Percentiles rank a stretch among this genome's conserved stretches.
These are phyloP conservation scores for Notechis scutatus DNA, from an alignment of 2,113 vertebrate genomes.

Conservation along the genomic window DNA sequence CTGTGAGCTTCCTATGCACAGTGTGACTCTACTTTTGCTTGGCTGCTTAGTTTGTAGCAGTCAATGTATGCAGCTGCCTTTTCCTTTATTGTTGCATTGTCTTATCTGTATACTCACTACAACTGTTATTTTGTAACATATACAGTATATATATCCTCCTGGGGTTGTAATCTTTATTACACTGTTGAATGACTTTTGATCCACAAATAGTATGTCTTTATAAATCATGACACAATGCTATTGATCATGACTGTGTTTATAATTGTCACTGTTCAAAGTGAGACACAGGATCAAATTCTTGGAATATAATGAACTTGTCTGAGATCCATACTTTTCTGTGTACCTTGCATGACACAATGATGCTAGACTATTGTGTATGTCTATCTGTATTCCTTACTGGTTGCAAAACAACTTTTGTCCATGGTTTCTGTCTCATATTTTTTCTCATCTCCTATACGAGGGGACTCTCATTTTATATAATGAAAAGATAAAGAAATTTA, in stretches of 20 bases:
- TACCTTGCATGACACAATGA: neutral
- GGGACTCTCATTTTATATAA: neutral
- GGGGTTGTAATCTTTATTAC: neutral
- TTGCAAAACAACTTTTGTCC: neutral
- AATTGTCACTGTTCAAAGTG: neutral
- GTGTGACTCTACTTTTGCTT: neutral
- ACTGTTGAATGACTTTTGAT: neutral
- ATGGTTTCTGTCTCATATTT: neutral
- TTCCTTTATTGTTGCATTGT: neutral
- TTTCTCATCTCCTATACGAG: neutral
- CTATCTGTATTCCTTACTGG: neutral
- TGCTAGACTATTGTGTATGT: neutral
- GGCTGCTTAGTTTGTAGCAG: neutral
- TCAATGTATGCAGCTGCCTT: neutral
- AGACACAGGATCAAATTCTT: neutral
- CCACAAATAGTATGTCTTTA: neutral
- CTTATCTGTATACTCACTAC: neutral
- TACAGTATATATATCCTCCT: neutral
- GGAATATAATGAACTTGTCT: neutral
- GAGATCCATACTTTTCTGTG: neutral
- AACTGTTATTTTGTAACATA: neutral
- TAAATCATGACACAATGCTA: neutral
- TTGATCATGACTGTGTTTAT: neutral
- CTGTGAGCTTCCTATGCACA: neutral
- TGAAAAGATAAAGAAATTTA: neutral